Evolutionary conservation across 2,797 vertebrate species (phyloP).

Genomic region (Leptatherina wallacei): DNA sequence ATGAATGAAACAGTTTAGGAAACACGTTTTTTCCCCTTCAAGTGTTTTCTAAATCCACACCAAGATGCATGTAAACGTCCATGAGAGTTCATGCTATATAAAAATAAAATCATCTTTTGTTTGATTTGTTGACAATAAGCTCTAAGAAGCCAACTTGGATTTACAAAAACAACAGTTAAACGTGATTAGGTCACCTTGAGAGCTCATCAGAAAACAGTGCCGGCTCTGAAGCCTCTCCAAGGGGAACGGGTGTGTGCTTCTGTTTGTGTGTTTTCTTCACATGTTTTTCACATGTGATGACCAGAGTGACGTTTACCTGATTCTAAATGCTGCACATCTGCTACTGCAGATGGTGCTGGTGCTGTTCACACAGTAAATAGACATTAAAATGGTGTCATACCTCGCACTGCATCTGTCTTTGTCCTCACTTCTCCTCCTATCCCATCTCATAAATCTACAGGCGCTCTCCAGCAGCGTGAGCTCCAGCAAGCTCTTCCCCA

Average conservation of each 20-base stretch:
- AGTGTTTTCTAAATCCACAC: not conserved
- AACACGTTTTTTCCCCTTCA: too few relatives aligned
- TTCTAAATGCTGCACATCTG: constrained; percentile 64
- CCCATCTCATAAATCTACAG: constrained; percentile 72
- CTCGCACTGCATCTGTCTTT: constrained; percentile 30
- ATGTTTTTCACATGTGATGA: constrained; percentile 27
- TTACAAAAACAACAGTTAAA: constrained; percentile 6
- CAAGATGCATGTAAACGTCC: constrained; percentile 4
- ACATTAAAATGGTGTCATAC: constrained; percentile 25
- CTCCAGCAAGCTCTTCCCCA: constrained; percentile 98
- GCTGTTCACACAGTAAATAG: constrained; percentile 23
- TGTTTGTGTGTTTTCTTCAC: constrained; percentile 41
- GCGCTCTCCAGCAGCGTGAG: constrained; percentile 97
- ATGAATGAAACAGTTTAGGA: not conserved
- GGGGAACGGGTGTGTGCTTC: constrained; percentile 28
- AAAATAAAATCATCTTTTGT: constrained; percentile 11
- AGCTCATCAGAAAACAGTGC: constrained; percentile 26
- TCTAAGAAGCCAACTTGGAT: constrained; percentile 19
- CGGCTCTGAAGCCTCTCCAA: constrained; percentile 25
- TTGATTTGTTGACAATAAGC: constrained; percentile 18
- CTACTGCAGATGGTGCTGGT: constrained; percentile 48
- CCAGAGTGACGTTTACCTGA: constrained; percentile 49
- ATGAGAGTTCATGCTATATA: constrained; percentile 1
- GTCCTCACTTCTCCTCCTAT: constrained; percentile 18
- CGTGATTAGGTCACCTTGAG: constrained; percentile 1